Base-by-base conservation (phyloP, 35 echinoderm and acorn worm species). In the Eucidaris tribuloides region DNA sequence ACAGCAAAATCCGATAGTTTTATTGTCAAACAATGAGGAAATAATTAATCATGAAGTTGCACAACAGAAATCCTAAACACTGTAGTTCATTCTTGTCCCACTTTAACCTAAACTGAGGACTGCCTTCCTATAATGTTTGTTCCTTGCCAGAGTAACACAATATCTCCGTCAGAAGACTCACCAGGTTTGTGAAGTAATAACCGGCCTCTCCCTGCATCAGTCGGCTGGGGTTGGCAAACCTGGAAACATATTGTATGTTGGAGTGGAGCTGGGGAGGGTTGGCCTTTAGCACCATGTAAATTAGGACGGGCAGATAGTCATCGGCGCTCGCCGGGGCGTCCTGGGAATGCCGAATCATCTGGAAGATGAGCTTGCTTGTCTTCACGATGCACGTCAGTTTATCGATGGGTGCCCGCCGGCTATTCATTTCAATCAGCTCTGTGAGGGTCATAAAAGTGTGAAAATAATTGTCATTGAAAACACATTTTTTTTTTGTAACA, bases 371-470 rank as follows among this genome's bases (percentile, higher is more conserved):
- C 62, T 97, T 89, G 82, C 94, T 89, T 59, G 85, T 92, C 29
- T 83, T 62, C 0, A 89, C 89, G n/a, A 97, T 77, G 58, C 94
- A 97, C 0, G 41, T 37, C 17, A 97, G 84, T 46, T 97, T 97
- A 58, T 97, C 94, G 28, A 92, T 77, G 1, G 94, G 94, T 7
- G 94, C 89, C 44, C 90, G 63, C 19, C 82, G 84, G 28, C 89
- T 82, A 70, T 97, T 97, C 44, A 97, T 92, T 68, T 97, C 94
- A 17, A 97, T 97, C 38, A 97, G 65, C 79, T 97, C 94, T 97
- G 63, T 6, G n/a, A 62, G 33, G 11, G 5, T n/a, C 29, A 25
- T 29, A 62, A 63, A 54, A 54, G 48, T n/a, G 48, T 63, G 36
- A 29, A 63, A 14, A 31, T 7, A 17, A 7, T 11, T n/a, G n/a